Evolutionary conservation across 2,797 vertebrate genomes (phyloP).

Genomic region (Mycteria americana): DNA sequence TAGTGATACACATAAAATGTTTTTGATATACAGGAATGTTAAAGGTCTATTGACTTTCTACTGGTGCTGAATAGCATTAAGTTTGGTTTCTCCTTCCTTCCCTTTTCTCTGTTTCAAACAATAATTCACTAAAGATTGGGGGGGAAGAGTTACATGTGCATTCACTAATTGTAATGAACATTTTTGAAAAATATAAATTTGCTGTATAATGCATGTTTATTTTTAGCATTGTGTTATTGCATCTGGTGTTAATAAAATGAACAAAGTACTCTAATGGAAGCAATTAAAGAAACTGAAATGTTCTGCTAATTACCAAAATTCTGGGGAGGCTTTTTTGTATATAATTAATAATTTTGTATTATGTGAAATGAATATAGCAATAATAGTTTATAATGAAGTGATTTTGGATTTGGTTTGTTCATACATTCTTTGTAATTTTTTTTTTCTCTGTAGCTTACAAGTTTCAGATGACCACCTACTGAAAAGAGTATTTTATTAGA

Average conservation of each 20-base stretch:
- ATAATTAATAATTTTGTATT: constrained; percentile 30
- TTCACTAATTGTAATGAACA: constrained; percentile 67
- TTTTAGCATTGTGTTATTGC: constrained; percentile 76
- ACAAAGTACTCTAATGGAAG: constrained; percentile 60
- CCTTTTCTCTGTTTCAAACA: constrained; percentile 65
- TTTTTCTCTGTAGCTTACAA: not conserved
- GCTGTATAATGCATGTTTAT: constrained; percentile 80
- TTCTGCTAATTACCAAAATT: constrained; percentile 54
- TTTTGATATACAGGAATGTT: constrained; percentile 78
- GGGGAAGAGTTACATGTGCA: constrained; percentile 44
- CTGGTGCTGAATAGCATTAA: constrained; percentile 80
- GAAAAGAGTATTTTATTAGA: not conserved
- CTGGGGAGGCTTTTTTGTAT: constrained; percentile 25
- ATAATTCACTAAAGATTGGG: constrained; percentile 64
- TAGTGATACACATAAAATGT: constrained; percentile 70
- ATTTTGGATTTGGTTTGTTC: constrained; percentile 30
- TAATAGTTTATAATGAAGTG: constrained; percentile 20
- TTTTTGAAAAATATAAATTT: constrained; percentile 61
- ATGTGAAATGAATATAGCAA: constrained; percentile 27
- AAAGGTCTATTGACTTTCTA: constrained; percentile 76
- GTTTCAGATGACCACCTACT: not conserved
- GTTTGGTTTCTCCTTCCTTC: constrained; percentile 69
- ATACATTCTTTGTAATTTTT: not conserved
- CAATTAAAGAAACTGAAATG: constrained; percentile 57
- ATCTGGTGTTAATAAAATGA: constrained; percentile 78